A percentile compares a stretch with the other conserved stretches of the same genome.
These are phyloP conservation scores for Eidolon helvum DNA, from an alignment of 2,113 vertebrate genomes.

Conservation along the genomic window DNA sequence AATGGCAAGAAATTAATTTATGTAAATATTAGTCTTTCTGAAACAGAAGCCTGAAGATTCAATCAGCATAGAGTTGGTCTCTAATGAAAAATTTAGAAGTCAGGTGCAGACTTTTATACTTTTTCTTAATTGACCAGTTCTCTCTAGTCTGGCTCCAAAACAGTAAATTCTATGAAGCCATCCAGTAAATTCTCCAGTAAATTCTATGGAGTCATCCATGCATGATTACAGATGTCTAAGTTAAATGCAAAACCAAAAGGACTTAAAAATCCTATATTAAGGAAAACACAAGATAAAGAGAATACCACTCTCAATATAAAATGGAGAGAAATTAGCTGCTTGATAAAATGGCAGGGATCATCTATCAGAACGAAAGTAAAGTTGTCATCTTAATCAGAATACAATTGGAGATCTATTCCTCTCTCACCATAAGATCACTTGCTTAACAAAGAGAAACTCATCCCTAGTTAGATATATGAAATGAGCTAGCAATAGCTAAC, in stretches of 20 bases:
- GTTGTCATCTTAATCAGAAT: not conserved
- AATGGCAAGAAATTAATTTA: conserved; percentile 25
- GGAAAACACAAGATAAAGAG: conserved; percentile 26
- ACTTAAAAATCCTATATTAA: conserved; percentile 12
- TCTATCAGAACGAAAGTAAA: not conserved
- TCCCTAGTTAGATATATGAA: not conserved
- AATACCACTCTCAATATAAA: not conserved
- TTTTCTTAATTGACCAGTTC: conserved; percentile 36
- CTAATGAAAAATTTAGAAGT: conserved; percentile 31
- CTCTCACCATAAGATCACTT: not conserved
- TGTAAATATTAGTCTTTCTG: not conserved
- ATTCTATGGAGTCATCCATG: not conserved
- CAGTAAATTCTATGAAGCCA: not conserved
- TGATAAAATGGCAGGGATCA: conserved; percentile 13
- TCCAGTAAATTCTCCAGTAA: not conserved
- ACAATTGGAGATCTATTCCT: not conserved
- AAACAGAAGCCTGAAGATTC: conserved; percentile 35
- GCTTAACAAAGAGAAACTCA: conserved; percentile 5
- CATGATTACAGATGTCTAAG: not conserved
- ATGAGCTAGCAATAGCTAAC: conserved; percentile 42
- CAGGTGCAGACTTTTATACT: not conserved
- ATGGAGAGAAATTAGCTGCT: conserved; percentile 5
- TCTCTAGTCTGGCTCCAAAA: not conserved
- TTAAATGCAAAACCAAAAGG: conserved; percentile 32
- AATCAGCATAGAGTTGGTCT: not conserved